Conservation (phyloP, 2,888 invertebrate species). For the Ischnus inquisitorius region DNA sequence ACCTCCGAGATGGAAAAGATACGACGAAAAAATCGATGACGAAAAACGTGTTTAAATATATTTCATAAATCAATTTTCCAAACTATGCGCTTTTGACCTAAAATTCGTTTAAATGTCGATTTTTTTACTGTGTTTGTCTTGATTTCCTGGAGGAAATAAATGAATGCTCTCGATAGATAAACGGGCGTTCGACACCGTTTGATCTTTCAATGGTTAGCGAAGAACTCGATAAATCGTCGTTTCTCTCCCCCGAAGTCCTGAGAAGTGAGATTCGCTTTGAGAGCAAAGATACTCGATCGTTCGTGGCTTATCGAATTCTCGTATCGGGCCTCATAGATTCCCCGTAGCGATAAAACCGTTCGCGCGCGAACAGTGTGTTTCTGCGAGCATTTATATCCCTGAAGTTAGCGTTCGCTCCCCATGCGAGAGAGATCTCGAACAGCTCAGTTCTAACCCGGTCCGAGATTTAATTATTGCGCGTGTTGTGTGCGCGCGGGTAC, state of each 20-base stretch:
- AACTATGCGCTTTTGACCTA: background rate
- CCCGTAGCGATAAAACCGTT: constrained; percentile 30
- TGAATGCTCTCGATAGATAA: constrained; percentile 1
- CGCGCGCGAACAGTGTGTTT: constrained; percentile 8
- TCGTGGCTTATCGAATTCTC: constrained; percentile 46
- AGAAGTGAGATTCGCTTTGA: constrained; percentile 42
- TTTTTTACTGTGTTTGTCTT: background rate
- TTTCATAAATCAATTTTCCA: too few relatives aligned
- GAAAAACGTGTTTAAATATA: too few relatives aligned
- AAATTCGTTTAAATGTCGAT: background rate
- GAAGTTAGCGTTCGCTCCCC: constrained; percentile 21
- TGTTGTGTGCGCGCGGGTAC: constrained; percentile 15
- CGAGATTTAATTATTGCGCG: constrained; percentile 53
- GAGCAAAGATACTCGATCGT: constrained; percentile 34
- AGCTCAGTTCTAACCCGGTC: constrained; percentile 7
- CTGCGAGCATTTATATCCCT: constrained; percentile 12
- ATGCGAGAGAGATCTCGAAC: background rate
- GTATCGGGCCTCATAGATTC: constrained; percentile 50
- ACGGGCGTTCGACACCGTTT: constrained; percentile 24
- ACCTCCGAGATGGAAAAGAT: too few relatives aligned
- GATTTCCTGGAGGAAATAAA: background rate
- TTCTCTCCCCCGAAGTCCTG: constrained; percentile 11
- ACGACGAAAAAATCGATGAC: too few relatives aligned
- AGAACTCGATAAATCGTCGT: constrained; percentile 44
- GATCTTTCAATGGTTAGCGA: constrained; percentile 34